Conservation (phyloP, 2,888 invertebrate species). For the Yponomeuta cagnagella region DNA sequence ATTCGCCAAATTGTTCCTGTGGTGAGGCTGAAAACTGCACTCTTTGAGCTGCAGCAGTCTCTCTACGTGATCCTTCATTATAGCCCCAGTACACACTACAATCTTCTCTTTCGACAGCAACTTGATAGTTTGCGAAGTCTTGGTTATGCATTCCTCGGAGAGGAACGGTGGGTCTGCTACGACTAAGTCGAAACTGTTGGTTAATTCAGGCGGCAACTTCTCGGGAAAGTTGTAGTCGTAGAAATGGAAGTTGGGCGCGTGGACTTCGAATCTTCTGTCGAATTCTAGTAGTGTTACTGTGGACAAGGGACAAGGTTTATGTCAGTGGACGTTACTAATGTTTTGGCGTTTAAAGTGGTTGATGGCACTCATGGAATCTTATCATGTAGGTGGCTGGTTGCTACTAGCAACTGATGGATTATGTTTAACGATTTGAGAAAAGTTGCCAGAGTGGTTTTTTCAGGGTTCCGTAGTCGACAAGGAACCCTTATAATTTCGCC, state of each 20-base stretch:
- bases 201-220: constrained; percentile 77
- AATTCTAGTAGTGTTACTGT: constrained; percentile 87
- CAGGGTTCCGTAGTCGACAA: no score
- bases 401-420: no score
- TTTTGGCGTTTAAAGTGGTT: neutral
- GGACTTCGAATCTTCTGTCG: constrained; percentile 87
- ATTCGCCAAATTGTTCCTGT: constrained; percentile 93
- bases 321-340: no score
- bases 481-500: no score
- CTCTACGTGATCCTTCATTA: constrained; percentile 83
- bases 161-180: constrained; percentile 97
- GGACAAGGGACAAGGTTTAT: constrained; percentile 33
- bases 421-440: no score
- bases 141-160: constrained; percentile 92
- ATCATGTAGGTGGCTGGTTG: no score
- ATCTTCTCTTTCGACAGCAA: constrained; percentile 84
- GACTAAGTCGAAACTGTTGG: constrained; percentile 84
- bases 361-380: no score
- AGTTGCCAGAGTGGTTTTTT: no score
- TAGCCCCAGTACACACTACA: constrained; percentile 90
- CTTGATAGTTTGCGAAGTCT: constrained; percentile 86
- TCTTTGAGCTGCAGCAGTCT: constrained; percentile 78
- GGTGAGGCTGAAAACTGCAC: constrained; percentile 85
- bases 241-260: constrained; percentile 85
- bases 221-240: constrained; percentile 93